These are phyloP conservation scores for Actenoides hombroni DNA, from an alignment of 2,113 vertebrate genomes.

Conservation along the genomic window DNA sequence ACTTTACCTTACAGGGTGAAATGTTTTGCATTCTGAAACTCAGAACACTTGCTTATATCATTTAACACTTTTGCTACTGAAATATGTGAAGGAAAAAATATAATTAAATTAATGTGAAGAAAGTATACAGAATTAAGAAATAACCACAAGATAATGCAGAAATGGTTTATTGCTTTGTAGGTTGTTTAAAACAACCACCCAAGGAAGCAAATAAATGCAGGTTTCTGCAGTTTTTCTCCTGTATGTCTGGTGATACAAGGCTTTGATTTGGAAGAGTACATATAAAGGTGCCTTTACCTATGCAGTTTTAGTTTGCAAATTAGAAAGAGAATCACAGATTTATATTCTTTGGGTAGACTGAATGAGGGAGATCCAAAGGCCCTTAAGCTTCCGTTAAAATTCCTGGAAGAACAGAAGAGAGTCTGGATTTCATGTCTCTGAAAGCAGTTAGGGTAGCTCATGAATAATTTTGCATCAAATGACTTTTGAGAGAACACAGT, in stretches of 20 bases:
- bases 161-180: background rate
- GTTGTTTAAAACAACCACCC: background rate
- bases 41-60: background rate
- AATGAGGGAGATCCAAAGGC: background rate
- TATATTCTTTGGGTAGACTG: background rate
- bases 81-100: background rate
- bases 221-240: background rate
- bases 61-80: background rate
- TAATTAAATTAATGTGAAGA: background rate
- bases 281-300: background rate
- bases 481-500: background rate
- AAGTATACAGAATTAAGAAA: background rate
- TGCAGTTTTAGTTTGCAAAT: background rate
- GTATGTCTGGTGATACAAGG: background rate
- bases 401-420: background rate
- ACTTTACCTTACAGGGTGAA: background rate
- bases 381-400: background rate
- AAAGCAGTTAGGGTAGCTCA: background rate
- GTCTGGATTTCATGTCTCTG: background rate
- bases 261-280: background rate
- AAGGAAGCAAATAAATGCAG: background rate
- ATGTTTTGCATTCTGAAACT: background rate
- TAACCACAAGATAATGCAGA: background rate
- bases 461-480: slow-evolving; percentile 13
- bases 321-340: background rate